A percentile compares a stretch with the other conserved stretches of the same genome.
Evolutionary conservation across 2,888 invertebrate genomes (phyloP).

Genomic region (Schrankia costaestrigalis): DNA sequence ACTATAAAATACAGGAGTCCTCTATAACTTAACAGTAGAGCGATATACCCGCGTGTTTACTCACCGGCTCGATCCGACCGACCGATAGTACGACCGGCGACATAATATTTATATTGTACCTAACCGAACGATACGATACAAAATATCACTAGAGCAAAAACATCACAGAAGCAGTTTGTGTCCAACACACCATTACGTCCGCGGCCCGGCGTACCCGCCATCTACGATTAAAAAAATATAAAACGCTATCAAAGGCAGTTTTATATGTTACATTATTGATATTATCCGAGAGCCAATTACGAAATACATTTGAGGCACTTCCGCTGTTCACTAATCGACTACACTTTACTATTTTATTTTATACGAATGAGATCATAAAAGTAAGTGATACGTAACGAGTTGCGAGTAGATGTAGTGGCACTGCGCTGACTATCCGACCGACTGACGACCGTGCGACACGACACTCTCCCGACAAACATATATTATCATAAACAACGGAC

Average conservation of each 20-base stretch:
- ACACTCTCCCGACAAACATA: conserved; percentile 31
- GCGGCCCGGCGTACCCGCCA: conserved; percentile 48
- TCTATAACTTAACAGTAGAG: conserved; percentile 39
- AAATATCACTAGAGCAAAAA: conserved; percentile 61
- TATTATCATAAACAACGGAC: conserved; percentile 28
- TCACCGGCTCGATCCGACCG: conserved; percentile 17
- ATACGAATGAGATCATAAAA: conserved; percentile 54
- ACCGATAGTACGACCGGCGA: too few relatives aligned
- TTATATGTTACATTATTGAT: conserved; percentile 58
- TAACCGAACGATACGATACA: conserved; percentile 39
- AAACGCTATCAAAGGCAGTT: conserved; percentile 72
- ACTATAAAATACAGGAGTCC: conserved; percentile 60
- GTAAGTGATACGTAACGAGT: conserved; percentile 37
- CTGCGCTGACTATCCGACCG: conserved; percentile 14
- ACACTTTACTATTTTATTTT: conserved; percentile 18
- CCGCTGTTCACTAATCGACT: conserved; percentile 50
- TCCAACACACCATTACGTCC: conserved; percentile 50
- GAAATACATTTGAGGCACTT: conserved; percentile 66
- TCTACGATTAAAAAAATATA: conserved; percentile 71
- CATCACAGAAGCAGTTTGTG: conserved; percentile 74
- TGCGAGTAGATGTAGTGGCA: conserved; percentile 41
- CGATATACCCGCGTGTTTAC: conserved; percentile 36
- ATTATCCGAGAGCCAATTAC: conserved; percentile 56
- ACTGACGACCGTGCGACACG: conserved; percentile 24
- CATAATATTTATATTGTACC: too few relatives aligned